Percentiles rank a stretch among this genome's conserved stretches.
Conservation (phyloP, 92 coral and sea anemone genomes). For the Parazoanthus darwini region DNA sequence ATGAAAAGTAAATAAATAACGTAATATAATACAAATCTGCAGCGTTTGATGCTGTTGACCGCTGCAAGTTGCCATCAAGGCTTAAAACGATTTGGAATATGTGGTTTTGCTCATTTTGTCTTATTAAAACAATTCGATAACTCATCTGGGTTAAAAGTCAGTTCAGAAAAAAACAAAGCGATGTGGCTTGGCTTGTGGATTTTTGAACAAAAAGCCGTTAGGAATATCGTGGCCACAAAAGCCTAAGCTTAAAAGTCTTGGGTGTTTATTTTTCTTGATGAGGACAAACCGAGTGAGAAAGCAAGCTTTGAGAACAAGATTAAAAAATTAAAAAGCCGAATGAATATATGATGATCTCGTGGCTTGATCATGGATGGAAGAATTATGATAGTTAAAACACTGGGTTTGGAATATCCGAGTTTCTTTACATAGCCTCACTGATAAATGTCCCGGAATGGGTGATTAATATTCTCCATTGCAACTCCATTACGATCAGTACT, state of each 20-base stretch:
- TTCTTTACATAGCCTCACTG: constrained; percentile 16
- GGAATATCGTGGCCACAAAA: neutral
- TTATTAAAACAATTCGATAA: neutral
- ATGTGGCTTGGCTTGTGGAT: too few relatives aligned
- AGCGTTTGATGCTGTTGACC: too few relatives aligned
- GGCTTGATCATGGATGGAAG: constrained; percentile 33
- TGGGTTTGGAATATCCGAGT: neutral
- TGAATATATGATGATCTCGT: constrained; percentile 25
- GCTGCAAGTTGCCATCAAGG: too few relatives aligned
- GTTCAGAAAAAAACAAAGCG: neutral
- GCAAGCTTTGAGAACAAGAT: constrained; percentile 32
- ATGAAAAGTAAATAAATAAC: too few relatives aligned
- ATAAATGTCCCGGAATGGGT: constrained; percentile 3
- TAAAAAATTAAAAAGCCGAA: constrained; percentile 24
- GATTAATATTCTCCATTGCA: too few relatives aligned
- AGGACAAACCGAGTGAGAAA: constrained; percentile 11
- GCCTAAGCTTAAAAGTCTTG: neutral
- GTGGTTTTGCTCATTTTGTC: neutral
- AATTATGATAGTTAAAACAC: neutral
- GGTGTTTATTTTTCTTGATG: constrained; percentile 17
- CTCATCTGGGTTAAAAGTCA: neutral
- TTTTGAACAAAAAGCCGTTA: neutral
- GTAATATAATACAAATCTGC: too few relatives aligned
- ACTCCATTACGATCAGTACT: too few relatives aligned
- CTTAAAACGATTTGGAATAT: too few relatives aligned